phyloP scores from a whole-genome alignment of 2,888 invertebrate species.

The Limnephilus auricula region DNA sequence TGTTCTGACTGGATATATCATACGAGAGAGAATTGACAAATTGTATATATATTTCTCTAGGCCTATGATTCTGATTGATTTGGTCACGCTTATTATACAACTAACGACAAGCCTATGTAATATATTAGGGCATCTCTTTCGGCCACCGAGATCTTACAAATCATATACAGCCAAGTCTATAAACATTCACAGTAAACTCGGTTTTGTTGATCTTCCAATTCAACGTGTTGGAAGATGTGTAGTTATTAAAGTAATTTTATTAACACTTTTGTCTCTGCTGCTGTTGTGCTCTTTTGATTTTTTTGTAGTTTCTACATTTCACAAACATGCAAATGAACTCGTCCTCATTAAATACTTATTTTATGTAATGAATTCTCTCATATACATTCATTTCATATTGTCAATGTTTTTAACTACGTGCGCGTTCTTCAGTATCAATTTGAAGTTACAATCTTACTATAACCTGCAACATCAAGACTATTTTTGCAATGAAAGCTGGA shows the following conservation, averaged over 20 bases:
- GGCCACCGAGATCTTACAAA: neutral
- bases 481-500: neutral
- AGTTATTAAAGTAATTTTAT: neutral
- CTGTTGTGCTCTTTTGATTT: constrained; percentile 12
- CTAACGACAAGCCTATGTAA: neutral
- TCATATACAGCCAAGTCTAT: neutral
- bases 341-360: constrained; percentile 15
- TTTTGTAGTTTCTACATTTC: neutral
- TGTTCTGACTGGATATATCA: neutral
- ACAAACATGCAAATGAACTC: neutral
- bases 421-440: constrained; percentile 9
- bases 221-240: neutral
- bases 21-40: neutral
- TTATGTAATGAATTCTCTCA: constrained; percentile 31
- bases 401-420: constrained; percentile 9
- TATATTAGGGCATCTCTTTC: constrained; percentile 11
- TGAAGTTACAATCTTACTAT: constrained; percentile 3
- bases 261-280: neutral
- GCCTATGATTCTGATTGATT: constrained; percentile 8
- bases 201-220: neutral
- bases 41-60: neutral
- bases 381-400: constrained; percentile 16
- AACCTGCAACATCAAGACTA: constrained; percentile 28
- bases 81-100: neutral
- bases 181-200: neutral